Evolutionary conservation across 2,113 vertebrate species (phyloP).

Genomic region (Amia ocellicauda): DNA sequence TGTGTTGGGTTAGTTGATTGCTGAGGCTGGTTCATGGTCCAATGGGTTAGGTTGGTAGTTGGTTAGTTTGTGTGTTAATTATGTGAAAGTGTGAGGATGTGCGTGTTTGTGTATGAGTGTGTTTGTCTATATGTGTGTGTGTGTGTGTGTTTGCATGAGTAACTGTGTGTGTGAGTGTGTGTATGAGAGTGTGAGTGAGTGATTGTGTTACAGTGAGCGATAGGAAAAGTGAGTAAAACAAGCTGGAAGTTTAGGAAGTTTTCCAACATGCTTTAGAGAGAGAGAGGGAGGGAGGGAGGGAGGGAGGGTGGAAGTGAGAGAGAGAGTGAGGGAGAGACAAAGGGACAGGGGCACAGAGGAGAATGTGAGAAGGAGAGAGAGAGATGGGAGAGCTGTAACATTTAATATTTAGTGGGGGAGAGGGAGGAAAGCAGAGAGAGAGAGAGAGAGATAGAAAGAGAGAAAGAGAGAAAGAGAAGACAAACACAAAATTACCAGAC

Average conservation of each 20-base stretch:
- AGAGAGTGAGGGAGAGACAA: constrained; percentile 24
- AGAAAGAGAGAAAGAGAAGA: constrained; percentile 19
- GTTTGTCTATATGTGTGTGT: background rate
- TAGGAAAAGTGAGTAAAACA: background rate
- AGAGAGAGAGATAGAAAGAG: constrained; percentile 14
- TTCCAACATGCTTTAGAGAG: too few relatives aligned
- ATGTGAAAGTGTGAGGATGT: background rate
- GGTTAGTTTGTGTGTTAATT: background rate
- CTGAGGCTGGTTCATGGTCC: background rate
- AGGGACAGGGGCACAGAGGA: constrained; percentile 30
- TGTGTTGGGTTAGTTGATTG: background rate
- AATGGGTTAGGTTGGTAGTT: background rate
- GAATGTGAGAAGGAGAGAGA: constrained; percentile 35
- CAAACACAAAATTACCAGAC: constrained; percentile 7
- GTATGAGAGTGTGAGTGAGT: background rate
- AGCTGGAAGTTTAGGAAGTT: background rate
- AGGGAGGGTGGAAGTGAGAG: background rate
- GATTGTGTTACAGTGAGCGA: background rate
- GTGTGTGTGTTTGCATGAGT: background rate
- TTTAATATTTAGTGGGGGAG: background rate
- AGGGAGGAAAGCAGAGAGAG: constrained; percentile 8
- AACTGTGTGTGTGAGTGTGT: background rate
- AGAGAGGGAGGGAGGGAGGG: constrained; percentile 2
- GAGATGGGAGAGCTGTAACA: constrained; percentile 25
- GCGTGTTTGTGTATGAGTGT: background rate